Conservation (phyloP, 1,140 invertebrate species). For the Lutraria rhynchaena region DNA sequence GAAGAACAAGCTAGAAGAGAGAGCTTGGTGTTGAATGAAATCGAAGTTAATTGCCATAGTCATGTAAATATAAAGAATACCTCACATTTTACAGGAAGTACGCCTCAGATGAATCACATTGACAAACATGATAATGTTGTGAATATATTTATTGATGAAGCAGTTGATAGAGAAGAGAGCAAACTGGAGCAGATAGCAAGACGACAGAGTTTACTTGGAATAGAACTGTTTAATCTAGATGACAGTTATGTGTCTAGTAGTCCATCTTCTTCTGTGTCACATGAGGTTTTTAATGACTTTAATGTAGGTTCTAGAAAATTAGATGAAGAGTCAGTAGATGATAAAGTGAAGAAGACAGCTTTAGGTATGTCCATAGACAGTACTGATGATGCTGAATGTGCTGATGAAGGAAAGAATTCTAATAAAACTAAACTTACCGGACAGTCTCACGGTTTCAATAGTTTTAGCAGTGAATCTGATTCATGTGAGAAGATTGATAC, state of each 20-base stretch:
- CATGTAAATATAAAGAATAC: too few relatives aligned
- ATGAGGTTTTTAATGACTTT: neutral
- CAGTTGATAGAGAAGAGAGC: conserved; percentile 20
- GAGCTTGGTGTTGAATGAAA: conserved; percentile 29
- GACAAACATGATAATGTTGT: neutral
- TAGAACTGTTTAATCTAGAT: conserved; percentile 23
- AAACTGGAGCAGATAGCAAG: conserved; percentile 31
- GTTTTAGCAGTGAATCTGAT: conserved; percentile 8
- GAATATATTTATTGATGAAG: conserved; percentile 7
- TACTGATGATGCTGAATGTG: neutral
- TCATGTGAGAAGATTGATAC: neutral
- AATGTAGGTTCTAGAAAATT: neutral
- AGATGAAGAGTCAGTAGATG: neutral
- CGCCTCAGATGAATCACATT: too few relatives aligned
- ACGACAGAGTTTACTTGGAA: conserved; percentile 18
- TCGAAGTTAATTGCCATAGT: conserved; percentile 1
- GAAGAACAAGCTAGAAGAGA: conserved; percentile 26
- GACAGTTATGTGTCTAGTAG: conserved; percentile 49
- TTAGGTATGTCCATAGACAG: neutral
- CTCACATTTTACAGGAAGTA: too few relatives aligned
- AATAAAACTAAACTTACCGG: neutral
- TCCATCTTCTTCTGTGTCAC: conserved; percentile 22
- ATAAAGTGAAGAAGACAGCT: neutral
- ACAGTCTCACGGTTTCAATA: conserved; percentile 5
- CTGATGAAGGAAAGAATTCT: neutral